Conservation (phyloP, 2,888 invertebrate genomes). For the Resseliella maxima region DNA sequence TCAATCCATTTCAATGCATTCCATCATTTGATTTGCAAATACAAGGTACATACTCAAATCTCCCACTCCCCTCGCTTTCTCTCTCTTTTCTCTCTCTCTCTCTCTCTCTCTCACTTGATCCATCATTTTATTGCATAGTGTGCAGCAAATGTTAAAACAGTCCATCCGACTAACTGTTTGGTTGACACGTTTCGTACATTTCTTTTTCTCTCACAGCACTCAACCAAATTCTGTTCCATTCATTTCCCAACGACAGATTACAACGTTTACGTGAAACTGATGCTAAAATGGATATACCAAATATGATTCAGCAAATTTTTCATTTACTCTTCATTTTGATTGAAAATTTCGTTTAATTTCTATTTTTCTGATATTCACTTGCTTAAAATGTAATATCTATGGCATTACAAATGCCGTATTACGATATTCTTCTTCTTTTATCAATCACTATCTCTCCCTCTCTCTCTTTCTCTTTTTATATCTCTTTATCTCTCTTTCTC, state of each 20-base stretch:
- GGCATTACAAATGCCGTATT: too few species aligned
- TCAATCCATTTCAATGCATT: background rate
- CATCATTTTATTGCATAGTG: too few species aligned
- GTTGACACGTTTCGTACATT: constrained; percentile 51
- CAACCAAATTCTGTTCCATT: too few species aligned
- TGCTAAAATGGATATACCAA: background rate
- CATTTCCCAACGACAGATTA: too few species aligned
- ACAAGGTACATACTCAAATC: background rate
- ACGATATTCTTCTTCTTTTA: too few species aligned
- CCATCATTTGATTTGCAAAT: background rate
- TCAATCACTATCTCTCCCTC: too few species aligned
- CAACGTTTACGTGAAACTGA: background rate
- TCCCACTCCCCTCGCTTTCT: background rate
- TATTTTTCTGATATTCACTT: background rate
- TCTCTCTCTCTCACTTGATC: too few species aligned
- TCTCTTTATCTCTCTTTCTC: too few species aligned
- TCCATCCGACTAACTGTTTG: constrained; percentile 41
- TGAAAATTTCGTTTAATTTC: constrained; percentile 14
- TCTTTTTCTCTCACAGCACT: background rate
- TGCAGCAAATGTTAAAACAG: constrained; percentile 1
- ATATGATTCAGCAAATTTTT: constrained; percentile 22
- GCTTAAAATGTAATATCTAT: background rate
- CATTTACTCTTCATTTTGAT: constrained; percentile 23
- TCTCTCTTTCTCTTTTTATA: too few species aligned
- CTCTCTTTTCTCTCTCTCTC: too few species aligned